These are phyloP conservation scores for Amblyornis subalaris DNA, from an alignment of 2,113 vertebrate species.

Conservation along the genomic window DNA sequence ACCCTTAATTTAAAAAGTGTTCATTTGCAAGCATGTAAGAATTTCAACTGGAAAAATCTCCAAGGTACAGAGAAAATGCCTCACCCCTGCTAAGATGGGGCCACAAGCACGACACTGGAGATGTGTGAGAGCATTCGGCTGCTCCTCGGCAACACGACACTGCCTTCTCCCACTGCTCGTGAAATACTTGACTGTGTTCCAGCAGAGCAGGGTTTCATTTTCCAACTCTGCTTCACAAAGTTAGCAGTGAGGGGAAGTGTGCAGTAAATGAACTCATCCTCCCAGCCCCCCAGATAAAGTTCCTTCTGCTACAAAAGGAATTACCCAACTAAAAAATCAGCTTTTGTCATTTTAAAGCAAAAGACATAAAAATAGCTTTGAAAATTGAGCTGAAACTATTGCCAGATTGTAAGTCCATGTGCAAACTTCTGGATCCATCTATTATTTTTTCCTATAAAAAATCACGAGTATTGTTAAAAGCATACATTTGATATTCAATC, in stretches of 20 bases:
- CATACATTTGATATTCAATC: neutral
- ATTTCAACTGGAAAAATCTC: neutral
- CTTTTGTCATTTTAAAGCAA: neutral
- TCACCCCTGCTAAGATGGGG: neutral
- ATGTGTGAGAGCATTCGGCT: neutral
- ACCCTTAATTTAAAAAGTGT: neutral
- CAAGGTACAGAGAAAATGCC: neutral
- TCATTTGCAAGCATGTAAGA: neutral
- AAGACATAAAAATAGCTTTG: neutral
- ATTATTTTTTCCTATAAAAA: neutral
- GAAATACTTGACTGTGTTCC: slow-evolving; percentile 16
- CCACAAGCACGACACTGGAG: neutral
- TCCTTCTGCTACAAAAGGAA: neutral
- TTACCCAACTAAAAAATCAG: neutral
- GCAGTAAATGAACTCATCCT: neutral
- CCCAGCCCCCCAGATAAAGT: neutral
- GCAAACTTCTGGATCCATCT: neutral
- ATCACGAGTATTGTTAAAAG: neutral
- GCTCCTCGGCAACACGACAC: neutral
- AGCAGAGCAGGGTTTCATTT: slow-evolving; percentile 28
- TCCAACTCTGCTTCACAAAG: neutral
- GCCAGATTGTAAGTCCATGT: neutral
- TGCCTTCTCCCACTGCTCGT: neutral
- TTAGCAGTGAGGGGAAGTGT: neutral
- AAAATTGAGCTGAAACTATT: neutral